Evolutionary conservation across 2,888 invertebrate species (phyloP).

Genomic region (Thymelicus sylvestris): DNA sequence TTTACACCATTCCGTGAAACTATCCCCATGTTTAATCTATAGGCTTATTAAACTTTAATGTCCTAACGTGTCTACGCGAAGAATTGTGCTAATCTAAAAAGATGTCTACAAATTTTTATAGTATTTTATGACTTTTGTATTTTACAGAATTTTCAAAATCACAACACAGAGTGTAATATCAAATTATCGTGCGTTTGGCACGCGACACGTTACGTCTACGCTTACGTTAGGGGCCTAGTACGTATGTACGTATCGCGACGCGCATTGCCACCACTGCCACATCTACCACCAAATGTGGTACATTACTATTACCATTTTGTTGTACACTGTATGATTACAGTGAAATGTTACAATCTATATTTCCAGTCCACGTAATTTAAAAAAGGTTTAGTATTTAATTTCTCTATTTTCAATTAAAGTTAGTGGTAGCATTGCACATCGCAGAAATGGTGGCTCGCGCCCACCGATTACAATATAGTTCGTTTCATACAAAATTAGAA

Average conservation of each 20-base stretch:
- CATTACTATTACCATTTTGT: not conserved
- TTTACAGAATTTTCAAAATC: conserved; percentile 85
- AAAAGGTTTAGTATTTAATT: not conserved
- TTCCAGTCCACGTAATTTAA: not conserved
- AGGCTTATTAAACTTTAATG: conserved; percentile 74
- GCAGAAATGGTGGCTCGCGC: conserved; percentile 42
- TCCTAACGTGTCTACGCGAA: conserved; percentile 82
- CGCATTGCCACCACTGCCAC: conserved; percentile 43
- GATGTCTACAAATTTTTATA: conserved; percentile 77
- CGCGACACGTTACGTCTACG: conserved; percentile 61
- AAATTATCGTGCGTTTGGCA: conserved; percentile 80
- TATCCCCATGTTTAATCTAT: conserved; percentile 76
- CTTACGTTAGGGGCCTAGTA: conserved; percentile 66
- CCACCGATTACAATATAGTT: conserved; percentile 58
- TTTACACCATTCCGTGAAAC: conserved; percentile 71
- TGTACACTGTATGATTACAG: not conserved
- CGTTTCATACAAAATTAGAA: conserved; percentile 83
- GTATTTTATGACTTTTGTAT: conserved; percentile 76
- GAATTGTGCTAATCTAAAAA: conserved; percentile 84
- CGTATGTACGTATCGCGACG: conserved; percentile 62
- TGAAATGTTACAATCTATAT: not conserved
- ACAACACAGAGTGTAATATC: conserved; percentile 86
- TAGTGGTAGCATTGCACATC: conserved; percentile 42
- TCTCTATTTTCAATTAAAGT: not conserved
- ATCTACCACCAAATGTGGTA: not conserved